These are phyloP conservation scores for Melanargia galathea DNA, from an alignment of 2,888 invertebrate genomes.

Conservation along the genomic window DNA sequence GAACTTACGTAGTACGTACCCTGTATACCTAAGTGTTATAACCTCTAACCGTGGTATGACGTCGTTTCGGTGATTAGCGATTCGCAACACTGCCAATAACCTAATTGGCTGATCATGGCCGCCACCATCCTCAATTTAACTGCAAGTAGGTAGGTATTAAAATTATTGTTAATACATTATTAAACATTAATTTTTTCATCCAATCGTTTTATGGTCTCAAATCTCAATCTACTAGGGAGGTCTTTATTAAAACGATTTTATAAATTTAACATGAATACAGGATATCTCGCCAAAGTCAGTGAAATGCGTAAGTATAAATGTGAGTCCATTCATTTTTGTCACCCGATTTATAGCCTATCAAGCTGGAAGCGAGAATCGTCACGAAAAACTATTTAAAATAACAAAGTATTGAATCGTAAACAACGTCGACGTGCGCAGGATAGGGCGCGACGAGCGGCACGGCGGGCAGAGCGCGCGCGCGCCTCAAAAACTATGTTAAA, in stretches of 20 bases:
- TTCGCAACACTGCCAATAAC: slow-evolving; percentile 66
- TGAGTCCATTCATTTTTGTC: slow-evolving; percentile 74
- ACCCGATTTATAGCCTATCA: slow-evolving; percentile 75
- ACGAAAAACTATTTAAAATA: slow-evolving; percentile 70
- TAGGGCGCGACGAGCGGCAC: slow-evolving; percentile 39
- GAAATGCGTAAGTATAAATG: slow-evolving; percentile 66
- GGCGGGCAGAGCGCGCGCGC: slow-evolving; percentile 48
- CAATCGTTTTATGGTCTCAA: not conserved
- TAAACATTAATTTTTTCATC: not conserved
- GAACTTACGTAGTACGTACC: not conserved
- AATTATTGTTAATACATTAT: too few species aligned
- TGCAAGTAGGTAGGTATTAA: too few species aligned
- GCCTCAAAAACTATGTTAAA: slow-evolving; percentile 68
- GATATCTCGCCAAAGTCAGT: slow-evolving; percentile 40
- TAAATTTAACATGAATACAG: slow-evolving; percentile 28
- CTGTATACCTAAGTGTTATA: not conserved
- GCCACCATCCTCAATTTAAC: slow-evolving; percentile 42
- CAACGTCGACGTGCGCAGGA: slow-evolving; percentile 58
- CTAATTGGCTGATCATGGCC: slow-evolving; percentile 62
- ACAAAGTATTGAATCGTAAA: slow-evolving; percentile 70
- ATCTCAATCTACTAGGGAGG: slow-evolving; percentile 26
- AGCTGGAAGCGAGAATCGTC: slow-evolving; percentile 63
- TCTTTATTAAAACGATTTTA: slow-evolving; percentile 32
- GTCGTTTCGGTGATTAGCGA: slow-evolving; percentile 70
- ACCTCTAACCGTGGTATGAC: slow-evolving; percentile 32